Evolutionary conservation across 2,888 invertebrate species (phyloP).

Genomic region (Agelastica alni): DNA sequence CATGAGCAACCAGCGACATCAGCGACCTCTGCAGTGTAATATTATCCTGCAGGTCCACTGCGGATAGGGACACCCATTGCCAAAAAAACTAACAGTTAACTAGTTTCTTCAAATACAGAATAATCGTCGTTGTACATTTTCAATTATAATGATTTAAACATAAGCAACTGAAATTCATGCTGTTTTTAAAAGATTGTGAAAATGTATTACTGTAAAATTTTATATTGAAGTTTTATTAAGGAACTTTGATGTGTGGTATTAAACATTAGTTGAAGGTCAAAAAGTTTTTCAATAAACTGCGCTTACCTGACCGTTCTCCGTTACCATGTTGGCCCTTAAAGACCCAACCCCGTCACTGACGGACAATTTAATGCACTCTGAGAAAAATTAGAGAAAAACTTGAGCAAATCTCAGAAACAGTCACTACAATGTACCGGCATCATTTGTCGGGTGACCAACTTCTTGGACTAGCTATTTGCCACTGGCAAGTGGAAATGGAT

Average conservation of each 20-base stretch:
- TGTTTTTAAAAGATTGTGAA: too few relatives aligned
- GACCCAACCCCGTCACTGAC: slow-evolving; percentile 24
- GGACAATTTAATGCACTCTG: slow-evolving; percentile 14
- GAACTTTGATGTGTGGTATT: too few relatives aligned
- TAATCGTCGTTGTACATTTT: too few relatives aligned
- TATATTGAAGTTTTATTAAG: too few relatives aligned
- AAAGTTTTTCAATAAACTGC: neutral
- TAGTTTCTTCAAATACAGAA: too few relatives aligned
- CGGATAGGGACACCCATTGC: slow-evolving; percentile 4
- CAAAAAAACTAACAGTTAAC: too few relatives aligned
- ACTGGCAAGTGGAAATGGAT: slow-evolving; percentile 39
- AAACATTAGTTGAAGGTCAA: slow-evolving; percentile 15
- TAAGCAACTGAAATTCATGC: too few relatives aligned
- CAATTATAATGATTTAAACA: too few relatives aligned
- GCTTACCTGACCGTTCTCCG: slow-evolving; percentile 55
- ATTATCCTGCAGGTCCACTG: slow-evolving; percentile 16
- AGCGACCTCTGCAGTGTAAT: slow-evolving; percentile 18
- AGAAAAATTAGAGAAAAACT: slow-evolving; percentile 22
- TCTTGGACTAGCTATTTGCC: slow-evolving; percentile 43
- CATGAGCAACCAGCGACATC: slow-evolving; percentile 11
- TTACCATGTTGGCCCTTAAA: slow-evolving; percentile 49
- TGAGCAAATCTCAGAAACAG: slow-evolving; percentile 39
- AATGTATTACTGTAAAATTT: too few relatives aligned
- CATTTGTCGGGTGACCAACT: slow-evolving; percentile 39
- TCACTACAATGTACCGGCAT: slow-evolving; percentile 46